Evolutionary conservation across 2,888 invertebrate genomes (phyloP).

Genomic region (Anagyrus pseudococci): DNA sequence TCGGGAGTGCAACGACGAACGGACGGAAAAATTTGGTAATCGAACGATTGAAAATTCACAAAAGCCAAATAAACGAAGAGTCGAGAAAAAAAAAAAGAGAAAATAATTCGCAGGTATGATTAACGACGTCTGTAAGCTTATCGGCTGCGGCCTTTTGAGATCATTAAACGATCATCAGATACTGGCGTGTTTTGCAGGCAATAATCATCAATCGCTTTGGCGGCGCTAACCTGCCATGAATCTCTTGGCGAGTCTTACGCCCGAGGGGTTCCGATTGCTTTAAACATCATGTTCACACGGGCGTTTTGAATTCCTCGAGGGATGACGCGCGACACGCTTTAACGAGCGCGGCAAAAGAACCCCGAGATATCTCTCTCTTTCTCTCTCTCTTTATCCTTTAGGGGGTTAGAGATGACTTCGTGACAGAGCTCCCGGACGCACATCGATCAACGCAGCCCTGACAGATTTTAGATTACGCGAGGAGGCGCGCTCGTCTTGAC

Average conservation of each 20-base stretch:
- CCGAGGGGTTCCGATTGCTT: conserved; percentile 42
- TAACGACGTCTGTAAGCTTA: too few species aligned
- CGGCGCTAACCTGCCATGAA: not conserved
- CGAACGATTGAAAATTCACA: too few species aligned
- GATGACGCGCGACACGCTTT: conserved; percentile 42
- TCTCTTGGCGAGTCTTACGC: not conserved
- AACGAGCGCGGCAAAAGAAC: conserved; percentile 5
- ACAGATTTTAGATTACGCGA: conserved; percentile 60
- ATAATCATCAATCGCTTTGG: not conserved
- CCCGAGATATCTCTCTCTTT: too few species aligned
- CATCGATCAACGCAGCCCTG: conserved; percentile 59
- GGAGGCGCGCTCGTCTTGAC: conserved; percentile 1
- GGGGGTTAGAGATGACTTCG: not conserved
- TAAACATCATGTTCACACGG: conserved; percentile 48
- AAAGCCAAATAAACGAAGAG: too few species aligned
- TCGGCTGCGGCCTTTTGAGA: too few species aligned
- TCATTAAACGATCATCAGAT: conserved; percentile 1
- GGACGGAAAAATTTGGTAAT: too few species aligned
- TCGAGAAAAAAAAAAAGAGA: too few species aligned
- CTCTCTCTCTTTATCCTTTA: not conserved
- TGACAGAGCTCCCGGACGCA: conserved; percentile 31
- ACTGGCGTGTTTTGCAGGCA: not conserved
- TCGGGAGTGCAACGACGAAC: too few species aligned
- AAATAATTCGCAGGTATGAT: too few species aligned
- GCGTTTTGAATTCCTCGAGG: conserved; percentile 57